These are phyloP conservation scores for Indicator maculatus DNA, from an alignment of 2,113 vertebrate species.

Conservation along the genomic window DNA sequence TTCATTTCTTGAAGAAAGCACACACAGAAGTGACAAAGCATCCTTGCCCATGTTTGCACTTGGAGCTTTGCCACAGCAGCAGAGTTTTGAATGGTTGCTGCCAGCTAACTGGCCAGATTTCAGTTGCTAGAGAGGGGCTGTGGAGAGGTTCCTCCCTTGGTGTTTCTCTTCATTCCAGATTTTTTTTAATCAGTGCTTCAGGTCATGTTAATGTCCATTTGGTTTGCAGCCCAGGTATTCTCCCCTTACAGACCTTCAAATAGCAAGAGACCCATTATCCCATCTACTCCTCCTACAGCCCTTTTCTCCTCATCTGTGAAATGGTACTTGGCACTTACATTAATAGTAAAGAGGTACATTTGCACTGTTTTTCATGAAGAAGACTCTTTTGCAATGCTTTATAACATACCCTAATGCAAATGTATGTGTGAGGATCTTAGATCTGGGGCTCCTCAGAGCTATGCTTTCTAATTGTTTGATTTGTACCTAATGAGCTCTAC, in stretches of 20 bases:
- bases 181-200: constrained; percentile 2
- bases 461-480: not conserved
- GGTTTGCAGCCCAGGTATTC: not conserved
- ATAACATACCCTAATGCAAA: constrained; percentile 5
- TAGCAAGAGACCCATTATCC: constrained; percentile 44
- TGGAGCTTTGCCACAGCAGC: not conserved
- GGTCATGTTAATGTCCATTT: not conserved
- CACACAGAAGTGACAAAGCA: not conserved
- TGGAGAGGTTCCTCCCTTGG: not conserved
- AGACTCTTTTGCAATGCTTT: constrained; percentile 13
- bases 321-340: constrained; percentile 4
- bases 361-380: constrained; percentile 12
- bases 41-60: not conserved
- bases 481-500: not conserved
- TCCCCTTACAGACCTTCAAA: constrained; percentile 24
- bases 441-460: not conserved
- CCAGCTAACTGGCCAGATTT: not conserved
- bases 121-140: not conserved
- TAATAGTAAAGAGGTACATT: constrained; percentile 12
- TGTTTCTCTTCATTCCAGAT: not conserved
- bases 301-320: not conserved
- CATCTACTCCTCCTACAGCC: constrained; percentile 31
- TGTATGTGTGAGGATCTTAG: not conserved
- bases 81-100: not conserved
- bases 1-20: not conserved